These are phyloP conservation scores for Chelmon rostratus DNA, from an alignment of 2,797 vertebrate species.

Conservation along the genomic window DNA sequence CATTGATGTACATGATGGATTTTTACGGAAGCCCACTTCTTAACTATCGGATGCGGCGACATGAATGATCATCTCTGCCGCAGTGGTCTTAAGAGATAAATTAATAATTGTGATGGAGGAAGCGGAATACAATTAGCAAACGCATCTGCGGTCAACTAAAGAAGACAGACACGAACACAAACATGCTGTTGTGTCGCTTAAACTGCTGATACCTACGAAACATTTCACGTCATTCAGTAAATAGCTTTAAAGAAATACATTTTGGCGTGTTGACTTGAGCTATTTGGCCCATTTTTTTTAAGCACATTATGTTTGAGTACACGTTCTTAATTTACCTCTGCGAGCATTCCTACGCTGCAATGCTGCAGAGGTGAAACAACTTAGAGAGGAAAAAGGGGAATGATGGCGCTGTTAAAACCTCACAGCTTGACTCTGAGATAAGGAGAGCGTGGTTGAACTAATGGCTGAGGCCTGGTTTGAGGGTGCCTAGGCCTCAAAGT, in stretches of 20 bases:
- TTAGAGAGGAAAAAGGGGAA: slow-evolving; percentile 57
- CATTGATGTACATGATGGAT: slow-evolving; percentile 91
- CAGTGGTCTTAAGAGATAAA: slow-evolving; percentile 84
- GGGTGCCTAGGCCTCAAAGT: slow-evolving; percentile 76
- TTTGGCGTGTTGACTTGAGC: slow-evolving; percentile 11
- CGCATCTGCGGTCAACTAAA: slow-evolving; percentile 70
- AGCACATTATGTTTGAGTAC: slow-evolving; percentile 26
- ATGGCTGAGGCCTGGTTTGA: slow-evolving; percentile 73
- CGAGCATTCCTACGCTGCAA: slow-evolving; percentile 22
- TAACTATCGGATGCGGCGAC: slow-evolving; percentile 86
- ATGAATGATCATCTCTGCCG: slow-evolving; percentile 85
- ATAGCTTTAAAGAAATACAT: slow-evolving; percentile 32
- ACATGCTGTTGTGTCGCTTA: slow-evolving; percentile 22
- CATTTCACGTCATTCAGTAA: not conserved
- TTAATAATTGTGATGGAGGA: slow-evolving; percentile 85
- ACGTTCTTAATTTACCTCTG: slow-evolving; percentile 50
- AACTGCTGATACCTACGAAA: slow-evolving; percentile 27
- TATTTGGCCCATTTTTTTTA: slow-evolving; percentile 14
- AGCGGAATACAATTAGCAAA: slow-evolving; percentile 80
- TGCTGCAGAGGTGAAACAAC: slow-evolving; percentile 53
- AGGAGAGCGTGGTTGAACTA: slow-evolving; percentile 77
- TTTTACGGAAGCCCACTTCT: slow-evolving; percentile 88
- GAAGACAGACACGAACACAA: slow-evolving; percentile 59
- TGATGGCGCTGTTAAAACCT: slow-evolving; percentile 80
- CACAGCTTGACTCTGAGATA: slow-evolving; percentile 81